Conservation (phyloP, 2,888 invertebrate genomes). For the Chloroclysta siterata region DNA sequence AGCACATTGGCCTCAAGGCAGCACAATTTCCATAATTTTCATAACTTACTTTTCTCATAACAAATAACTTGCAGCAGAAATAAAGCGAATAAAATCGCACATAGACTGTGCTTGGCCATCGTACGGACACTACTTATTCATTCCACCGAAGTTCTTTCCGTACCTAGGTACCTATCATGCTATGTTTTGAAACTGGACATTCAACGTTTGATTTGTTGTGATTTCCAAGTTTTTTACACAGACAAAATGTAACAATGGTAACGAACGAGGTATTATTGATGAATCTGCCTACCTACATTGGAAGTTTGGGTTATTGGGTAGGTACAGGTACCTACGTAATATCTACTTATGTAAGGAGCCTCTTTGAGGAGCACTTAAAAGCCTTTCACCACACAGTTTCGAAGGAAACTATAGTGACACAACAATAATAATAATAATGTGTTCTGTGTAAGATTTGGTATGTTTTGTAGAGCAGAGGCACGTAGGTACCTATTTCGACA, state of each 20-base stretch:
- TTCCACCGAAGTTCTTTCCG: constrained; percentile 6
- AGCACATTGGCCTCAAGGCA: no score
- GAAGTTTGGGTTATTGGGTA: no score
- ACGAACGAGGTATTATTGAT: neutral
- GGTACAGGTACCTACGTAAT: no score
- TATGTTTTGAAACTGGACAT: constrained; percentile 33
- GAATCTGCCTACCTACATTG: neutral
- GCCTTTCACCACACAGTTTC: no score
- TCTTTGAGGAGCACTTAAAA: no score
- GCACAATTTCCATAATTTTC: no score
- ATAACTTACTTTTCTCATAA: constrained; percentile 69
- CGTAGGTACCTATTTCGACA: no score
- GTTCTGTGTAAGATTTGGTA: no score
- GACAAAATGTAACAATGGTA: neutral
- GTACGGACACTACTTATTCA: constrained; percentile 20
- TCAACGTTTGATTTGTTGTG: constrained; percentile 25
- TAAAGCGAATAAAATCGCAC: constrained; percentile 37
- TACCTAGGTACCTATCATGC: neutral
- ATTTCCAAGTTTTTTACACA: constrained; percentile 8
- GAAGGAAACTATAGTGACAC: no score
- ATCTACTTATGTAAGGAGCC: no score
- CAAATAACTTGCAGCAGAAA: constrained; percentile 44
- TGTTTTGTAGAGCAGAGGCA: no score
- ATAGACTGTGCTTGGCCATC: constrained; percentile 34
- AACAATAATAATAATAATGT: no score